A percentile compares a stretch with the other conserved stretches of the same genome.
These are phyloP conservation scores for Cyanistes caeruleus DNA, from an alignment of 2,113 vertebrate species.

Conservation along the genomic window DNA sequence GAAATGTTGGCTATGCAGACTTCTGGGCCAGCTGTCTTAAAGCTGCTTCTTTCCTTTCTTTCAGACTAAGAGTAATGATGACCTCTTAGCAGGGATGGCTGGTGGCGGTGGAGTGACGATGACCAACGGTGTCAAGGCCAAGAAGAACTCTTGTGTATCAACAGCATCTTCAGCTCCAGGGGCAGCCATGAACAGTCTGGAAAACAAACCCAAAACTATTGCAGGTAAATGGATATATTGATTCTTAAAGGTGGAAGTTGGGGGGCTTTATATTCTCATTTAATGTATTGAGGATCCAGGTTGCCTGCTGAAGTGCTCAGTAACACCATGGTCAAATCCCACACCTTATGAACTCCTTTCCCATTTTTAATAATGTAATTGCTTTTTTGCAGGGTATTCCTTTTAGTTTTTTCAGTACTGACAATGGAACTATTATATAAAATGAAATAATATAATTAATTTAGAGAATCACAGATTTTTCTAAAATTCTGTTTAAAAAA, in stretches of 20 bases:
- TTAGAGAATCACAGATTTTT: neutral
- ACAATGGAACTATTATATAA: neutral
- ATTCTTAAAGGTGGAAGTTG: neutral
- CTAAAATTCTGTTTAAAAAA: neutral
- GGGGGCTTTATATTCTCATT: neutral
- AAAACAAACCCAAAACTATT: constrained; percentile 82
- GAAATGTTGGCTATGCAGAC: neutral
- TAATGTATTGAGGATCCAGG: neutral
- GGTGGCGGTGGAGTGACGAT: constrained; percentile 81
- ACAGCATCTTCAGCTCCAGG: constrained; percentile 66
- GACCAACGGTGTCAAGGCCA: constrained; percentile 85
- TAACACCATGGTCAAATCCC: neutral
- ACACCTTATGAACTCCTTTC: neutral
- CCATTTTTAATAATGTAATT: neutral
- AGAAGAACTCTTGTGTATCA: constrained; percentile 74
- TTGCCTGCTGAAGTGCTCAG: neutral
- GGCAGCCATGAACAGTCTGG: constrained; percentile 71
- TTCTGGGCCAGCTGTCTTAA: neutral
- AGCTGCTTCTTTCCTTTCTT: constrained; percentile 18
- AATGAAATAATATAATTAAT: neutral
- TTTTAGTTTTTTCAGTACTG: neutral
- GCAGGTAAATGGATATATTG: constrained; percentile 72
- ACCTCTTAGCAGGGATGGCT: constrained; percentile 89
- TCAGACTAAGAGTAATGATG: constrained; percentile 94
- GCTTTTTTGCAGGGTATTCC: neutral